Conservation (phyloP, 2,888 invertebrate genomes). For the Chrysolina haemoptera region DNA sequence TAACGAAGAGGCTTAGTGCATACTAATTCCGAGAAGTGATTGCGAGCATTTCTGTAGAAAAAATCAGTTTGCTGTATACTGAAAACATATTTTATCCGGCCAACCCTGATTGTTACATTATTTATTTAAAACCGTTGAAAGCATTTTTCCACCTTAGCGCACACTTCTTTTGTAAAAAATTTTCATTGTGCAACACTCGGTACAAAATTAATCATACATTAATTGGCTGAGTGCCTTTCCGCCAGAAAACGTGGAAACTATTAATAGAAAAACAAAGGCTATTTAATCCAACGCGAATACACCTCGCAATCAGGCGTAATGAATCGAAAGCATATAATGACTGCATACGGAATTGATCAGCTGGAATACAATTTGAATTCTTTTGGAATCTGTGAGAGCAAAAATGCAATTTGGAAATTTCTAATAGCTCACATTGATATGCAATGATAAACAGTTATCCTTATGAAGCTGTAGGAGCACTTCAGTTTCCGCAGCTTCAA, state of each 20-base stretch:
- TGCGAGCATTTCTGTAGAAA: too few species aligned
- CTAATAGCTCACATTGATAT: too few species aligned
- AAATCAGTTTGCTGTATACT: too few species aligned
- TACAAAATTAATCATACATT: slow-evolving; percentile 20
- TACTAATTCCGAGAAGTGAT: too few species aligned
- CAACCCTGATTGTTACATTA: background rate
- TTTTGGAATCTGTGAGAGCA: too few species aligned
- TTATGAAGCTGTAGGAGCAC: too few species aligned
- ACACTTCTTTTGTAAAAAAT: slow-evolving; percentile 6
- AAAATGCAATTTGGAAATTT: too few species aligned
- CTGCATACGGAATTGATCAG: background rate
- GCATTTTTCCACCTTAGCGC: background rate
- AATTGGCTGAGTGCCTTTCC: slow-evolving; percentile 22
- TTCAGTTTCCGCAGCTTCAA: too few species aligned
- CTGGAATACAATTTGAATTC: background rate
- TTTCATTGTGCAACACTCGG: slow-evolving; percentile 12
- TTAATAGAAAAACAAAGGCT: slow-evolving; percentile 21
- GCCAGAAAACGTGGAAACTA: slow-evolving; percentile 15
- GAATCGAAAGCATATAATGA: slow-evolving; percentile 1
- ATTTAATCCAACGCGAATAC: slow-evolving; percentile 12
- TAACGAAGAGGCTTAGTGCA: too few species aligned
- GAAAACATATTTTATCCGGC: background rate
- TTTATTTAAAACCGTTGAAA: background rate
- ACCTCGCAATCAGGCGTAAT: slow-evolving; percentile 10
- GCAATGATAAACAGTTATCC: too few species aligned